Percentiles rank a stretch among this genome's conserved stretches.
Evolutionary conservation across 1,140 invertebrate species (phyloP).

Genomic region (Caenorhabditis briggsae): DNA sequence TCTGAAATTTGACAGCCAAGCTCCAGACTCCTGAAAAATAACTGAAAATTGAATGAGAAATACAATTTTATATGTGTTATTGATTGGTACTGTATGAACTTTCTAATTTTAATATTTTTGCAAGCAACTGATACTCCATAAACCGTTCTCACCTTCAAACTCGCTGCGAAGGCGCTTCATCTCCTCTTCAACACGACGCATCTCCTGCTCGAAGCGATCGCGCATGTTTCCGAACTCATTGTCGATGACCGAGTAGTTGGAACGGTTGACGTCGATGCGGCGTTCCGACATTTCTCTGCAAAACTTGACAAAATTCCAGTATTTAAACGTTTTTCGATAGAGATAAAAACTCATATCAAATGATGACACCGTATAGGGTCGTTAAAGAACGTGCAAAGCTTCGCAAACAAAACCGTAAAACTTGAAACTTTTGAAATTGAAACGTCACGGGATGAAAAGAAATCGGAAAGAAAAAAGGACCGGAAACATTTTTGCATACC

Average conservation of each 20-base stretch:
- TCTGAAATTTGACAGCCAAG: too few species aligned
- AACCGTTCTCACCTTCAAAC: conserved; percentile 80
- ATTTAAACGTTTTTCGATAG: neutral
- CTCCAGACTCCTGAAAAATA: too few species aligned
- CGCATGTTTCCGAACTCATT: conserved; percentile 95
- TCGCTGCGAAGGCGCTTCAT: conserved; percentile 95
- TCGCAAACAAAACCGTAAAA: conserved; percentile 51
- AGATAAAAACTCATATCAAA: conserved; percentile 35
- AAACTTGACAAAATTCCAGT: neutral
- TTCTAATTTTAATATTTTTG: too few species aligned
- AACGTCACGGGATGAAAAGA: neutral
- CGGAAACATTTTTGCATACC: neutral
- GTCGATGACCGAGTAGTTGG: conserved; percentile 94
- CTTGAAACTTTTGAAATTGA: neutral
- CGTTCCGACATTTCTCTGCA: conserved; percentile 53
- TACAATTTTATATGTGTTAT: too few species aligned
- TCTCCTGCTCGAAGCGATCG: conserved; percentile 94
- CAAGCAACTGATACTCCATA: too few species aligned
- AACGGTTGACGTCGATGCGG: conserved; percentile 86
- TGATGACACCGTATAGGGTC: neutral
- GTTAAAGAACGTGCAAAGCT: conserved; percentile 8
- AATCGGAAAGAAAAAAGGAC: neutral
- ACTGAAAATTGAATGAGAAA: too few species aligned
- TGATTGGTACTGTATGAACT: too few species aligned
- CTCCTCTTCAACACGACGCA: conserved; percentile 95